Conservation (phyloP, 2,113 vertebrate species). For the Albula goreensis region DNA sequence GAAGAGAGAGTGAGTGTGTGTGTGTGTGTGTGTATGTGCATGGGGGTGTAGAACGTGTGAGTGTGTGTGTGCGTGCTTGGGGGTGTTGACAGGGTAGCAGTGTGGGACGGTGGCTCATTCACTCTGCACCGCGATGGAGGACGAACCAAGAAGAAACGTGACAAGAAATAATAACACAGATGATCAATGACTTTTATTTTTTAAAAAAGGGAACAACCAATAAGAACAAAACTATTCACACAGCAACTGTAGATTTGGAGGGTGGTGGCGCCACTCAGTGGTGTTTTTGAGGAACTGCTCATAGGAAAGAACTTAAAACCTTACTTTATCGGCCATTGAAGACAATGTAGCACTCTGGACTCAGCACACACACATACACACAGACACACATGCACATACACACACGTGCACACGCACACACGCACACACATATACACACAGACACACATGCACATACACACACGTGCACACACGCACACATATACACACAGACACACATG, state of each 20-base stretch:
- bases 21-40: not conserved
- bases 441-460: not conserved
- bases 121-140: not conserved
- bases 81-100: not conserved
- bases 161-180: not conserved
- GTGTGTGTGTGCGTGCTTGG: not conserved
- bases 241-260: conserved; percentile 1
- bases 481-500: not conserved
- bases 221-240: not conserved
- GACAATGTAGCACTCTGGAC: conserved; percentile 10
- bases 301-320: not conserved
- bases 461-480: not conserved
- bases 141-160: not conserved
- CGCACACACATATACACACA: not conserved
- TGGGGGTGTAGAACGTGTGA: not conserved
- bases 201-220: not conserved
- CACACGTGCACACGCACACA: not conserved
- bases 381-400: not conserved
- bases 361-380: not conserved
- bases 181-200: not conserved
- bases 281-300: not conserved
- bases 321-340: conserved; percentile 1
- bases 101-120: not conserved
- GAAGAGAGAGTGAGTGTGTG: not conserved
- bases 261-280: conserved; percentile 2